These are phyloP conservation scores for Coreoperca whiteheadi DNA, from an alignment of 2,113 vertebrate species.

Conservation along the genomic window DNA sequence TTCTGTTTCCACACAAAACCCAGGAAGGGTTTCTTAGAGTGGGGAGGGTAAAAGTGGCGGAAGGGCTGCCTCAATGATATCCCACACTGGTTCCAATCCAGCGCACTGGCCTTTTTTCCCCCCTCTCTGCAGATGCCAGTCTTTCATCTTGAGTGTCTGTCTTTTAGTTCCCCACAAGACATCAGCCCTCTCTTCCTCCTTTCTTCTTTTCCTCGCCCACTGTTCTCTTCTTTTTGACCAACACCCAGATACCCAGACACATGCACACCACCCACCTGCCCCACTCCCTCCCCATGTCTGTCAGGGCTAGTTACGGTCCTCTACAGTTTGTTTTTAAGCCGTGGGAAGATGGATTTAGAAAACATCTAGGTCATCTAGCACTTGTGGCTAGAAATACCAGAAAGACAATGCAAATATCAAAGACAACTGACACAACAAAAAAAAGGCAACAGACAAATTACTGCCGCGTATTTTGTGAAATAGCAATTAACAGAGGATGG, in stretches of 20 bases:
- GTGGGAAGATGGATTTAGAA: background rate
- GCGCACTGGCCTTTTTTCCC: constrained; percentile 43
- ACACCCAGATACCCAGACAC: constrained; percentile 33
- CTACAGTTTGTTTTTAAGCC: background rate
- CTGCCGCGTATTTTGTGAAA: no score
- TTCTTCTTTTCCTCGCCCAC: constrained; percentile 39
- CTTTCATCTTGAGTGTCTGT: constrained; percentile 62
- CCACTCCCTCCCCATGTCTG: background rate
- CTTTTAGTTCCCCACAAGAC: constrained; percentile 53
- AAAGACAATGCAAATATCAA: background rate
- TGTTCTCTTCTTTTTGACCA: constrained; percentile 52
- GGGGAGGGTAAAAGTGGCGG: constrained; percentile 1
- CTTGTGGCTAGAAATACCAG: background rate
- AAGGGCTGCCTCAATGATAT: constrained; percentile 43
- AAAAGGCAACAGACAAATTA: background rate
- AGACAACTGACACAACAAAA: background rate
- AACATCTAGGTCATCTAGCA: background rate
- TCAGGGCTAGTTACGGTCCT: background rate
- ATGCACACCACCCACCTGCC: constrained; percentile 25
- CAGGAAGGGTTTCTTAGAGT: constrained; percentile 15
- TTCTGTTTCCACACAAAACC: constrained; percentile 34
- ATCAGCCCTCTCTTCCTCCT: constrained; percentile 22
- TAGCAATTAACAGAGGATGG: background rate
- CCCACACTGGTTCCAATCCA: constrained; percentile 68
- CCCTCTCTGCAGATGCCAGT: constrained; percentile 46